Evolutionary conservation across 2,797 vertebrate genomes (phyloP).

Genomic region (Leucoraja ocellata): DNA sequence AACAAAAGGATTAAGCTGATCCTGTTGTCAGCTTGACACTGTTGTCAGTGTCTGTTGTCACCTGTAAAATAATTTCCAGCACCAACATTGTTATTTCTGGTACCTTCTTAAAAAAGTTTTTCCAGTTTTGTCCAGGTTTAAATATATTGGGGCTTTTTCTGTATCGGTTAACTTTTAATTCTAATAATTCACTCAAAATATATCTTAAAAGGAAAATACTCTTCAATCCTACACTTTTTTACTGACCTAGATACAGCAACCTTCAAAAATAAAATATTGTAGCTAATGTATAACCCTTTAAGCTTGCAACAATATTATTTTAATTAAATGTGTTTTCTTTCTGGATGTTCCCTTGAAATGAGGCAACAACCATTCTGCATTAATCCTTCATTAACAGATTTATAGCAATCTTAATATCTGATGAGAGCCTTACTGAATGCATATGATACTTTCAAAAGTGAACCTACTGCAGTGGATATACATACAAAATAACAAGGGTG

Average conservation of each 20-base stretch:
- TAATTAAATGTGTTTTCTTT: not conserved
- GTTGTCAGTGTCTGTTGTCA: not conserved
- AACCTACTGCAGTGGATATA: not conserved
- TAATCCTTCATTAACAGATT: not conserved
- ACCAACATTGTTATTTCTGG: not conserved
- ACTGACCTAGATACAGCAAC: not conserved
- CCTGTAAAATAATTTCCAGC: conserved; percentile 6
- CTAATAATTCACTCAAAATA: not conserved
- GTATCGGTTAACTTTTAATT: not conserved
- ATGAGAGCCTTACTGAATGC: not conserved
- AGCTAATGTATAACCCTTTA: not conserved
- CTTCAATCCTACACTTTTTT: not conserved
- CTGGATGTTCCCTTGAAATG: not conserved
- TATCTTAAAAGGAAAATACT: not conserved
- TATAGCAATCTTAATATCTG: not conserved
- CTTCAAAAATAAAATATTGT: not conserved
- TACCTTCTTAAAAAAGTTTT: not conserved
- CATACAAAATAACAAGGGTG: not conserved
- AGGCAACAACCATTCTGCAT: not conserved
- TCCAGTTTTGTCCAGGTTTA: not conserved
- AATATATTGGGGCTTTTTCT: not conserved
- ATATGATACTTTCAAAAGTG: not conserved
- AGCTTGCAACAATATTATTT: not conserved
- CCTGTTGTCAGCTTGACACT: not conserved
- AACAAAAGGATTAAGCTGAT: not conserved